A percentile compares a stretch with the other conserved stretches of the same genome.
Evolutionary conservation across 2,113 vertebrate genomes (phyloP).

Genomic region (Scatophagus argus): DNA sequence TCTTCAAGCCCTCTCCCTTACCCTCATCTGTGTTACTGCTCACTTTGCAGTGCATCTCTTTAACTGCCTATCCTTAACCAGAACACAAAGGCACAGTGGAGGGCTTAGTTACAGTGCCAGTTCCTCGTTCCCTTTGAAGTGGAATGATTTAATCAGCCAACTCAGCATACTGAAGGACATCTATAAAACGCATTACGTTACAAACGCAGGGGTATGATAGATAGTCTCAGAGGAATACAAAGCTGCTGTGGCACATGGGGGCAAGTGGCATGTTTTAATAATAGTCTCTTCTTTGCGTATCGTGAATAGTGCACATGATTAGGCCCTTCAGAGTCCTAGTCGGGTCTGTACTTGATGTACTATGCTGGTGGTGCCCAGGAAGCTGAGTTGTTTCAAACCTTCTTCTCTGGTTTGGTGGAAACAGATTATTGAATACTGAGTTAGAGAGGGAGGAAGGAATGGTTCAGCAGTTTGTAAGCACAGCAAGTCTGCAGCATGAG

Average conservation of each 20-base stretch:
- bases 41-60: slow-evolving; percentile 48
- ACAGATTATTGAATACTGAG: slow-evolving; percentile 39
- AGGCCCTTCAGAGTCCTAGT: slow-evolving; percentile 23
- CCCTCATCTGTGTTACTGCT: slow-evolving; percentile 41
- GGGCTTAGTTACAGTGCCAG: slow-evolving; percentile 55
- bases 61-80: slow-evolving; percentile 67
- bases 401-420: slow-evolving; percentile 20
- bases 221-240: slow-evolving; percentile 61
- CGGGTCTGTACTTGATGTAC: slow-evolving; percentile 13
- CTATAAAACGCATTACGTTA: slow-evolving; percentile 73
- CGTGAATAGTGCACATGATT: slow-evolving; percentile 55
- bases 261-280: slow-evolving; percentile 66
- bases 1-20: slow-evolving; percentile 12
- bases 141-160: slow-evolving; percentile 78
- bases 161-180: slow-evolving; percentile 79
- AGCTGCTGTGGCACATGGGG: slow-evolving; percentile 48
- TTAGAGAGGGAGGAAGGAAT: slow-evolving; percentile 25
- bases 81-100: slow-evolving; percentile 53
- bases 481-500: slow-evolving; percentile 20
- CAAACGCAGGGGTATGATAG: slow-evolving; percentile 72
- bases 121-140: slow-evolving; percentile 64
- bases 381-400: slow-evolving; percentile 12
- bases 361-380: slow-evolving; percentile 10
- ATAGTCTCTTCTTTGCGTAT: slow-evolving; percentile 49
- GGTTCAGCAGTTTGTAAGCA: slow-evolving; percentile 18